These are phyloP conservation scores for Notothenia coriiceps DNA, from an alignment of 2,113 vertebrate species.

Conservation along the genomic window DNA sequence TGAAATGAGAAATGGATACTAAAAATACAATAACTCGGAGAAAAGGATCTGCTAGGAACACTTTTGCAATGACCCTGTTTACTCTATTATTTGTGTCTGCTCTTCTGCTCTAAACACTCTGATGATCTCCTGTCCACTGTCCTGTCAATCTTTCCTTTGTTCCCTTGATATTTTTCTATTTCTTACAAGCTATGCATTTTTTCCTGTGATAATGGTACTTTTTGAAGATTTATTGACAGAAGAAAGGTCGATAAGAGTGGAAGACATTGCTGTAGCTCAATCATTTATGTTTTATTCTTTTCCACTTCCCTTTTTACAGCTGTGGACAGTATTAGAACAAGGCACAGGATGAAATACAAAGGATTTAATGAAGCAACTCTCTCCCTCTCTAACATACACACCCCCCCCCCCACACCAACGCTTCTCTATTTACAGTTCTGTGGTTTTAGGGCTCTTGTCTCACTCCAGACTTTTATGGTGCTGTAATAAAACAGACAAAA, in stretches of 20 bases:
- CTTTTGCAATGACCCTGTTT: neutral
- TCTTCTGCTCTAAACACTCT: neutral
- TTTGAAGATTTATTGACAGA: constrained; percentile 66
- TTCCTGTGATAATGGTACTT: constrained; percentile 34
- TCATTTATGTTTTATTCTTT: constrained; percentile 59
- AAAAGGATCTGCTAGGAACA: neutral
- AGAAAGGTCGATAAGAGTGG: constrained; percentile 52
- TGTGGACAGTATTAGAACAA: constrained; percentile 59
- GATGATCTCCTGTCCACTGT: neutral
- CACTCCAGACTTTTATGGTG: constrained; percentile 76
- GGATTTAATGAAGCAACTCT: constrained; percentile 81
- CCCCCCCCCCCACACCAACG: constrained; percentile 14
- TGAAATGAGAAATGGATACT: neutral
- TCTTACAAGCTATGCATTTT: constrained; percentile 3
- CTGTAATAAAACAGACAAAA: constrained; percentile 80
- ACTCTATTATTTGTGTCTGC: neutral
- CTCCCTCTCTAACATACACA: neutral
- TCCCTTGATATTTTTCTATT: neutral
- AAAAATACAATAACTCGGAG: neutral
- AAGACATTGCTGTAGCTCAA: constrained; percentile 63
- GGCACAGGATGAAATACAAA: constrained; percentile 73
- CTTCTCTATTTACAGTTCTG: constrained; percentile 68
- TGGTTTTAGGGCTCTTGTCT: constrained; percentile 75
- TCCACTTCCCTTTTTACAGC: constrained; percentile 67
- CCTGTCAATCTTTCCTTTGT: neutral